These are phyloP conservation scores for Drosophila falleni DNA, from an alignment of 2,888 invertebrate genomes.

Conservation along the genomic window DNA sequence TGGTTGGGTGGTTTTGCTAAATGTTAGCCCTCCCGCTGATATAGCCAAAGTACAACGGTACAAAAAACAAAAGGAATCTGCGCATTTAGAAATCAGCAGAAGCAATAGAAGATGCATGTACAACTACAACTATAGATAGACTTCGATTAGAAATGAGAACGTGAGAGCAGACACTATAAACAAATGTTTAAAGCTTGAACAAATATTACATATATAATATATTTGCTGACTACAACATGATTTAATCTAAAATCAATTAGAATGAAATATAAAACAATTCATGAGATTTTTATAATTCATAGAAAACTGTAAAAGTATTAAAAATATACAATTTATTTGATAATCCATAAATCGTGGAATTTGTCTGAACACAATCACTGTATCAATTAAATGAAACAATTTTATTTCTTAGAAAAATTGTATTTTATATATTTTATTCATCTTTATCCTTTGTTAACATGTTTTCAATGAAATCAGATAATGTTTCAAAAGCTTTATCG, in stretches of 20 bases:
- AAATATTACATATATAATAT: neutral
- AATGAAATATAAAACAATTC: neutral
- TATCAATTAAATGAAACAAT: neutral
- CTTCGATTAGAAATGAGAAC: constrained; percentile 26
- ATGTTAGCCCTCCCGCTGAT: constrained; percentile 10
- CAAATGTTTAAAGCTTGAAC: neutral
- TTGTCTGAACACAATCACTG: neutral
- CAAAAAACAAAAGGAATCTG: constrained; percentile 40
- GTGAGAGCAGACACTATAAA: constrained; percentile 10
- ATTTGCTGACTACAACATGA: neutral
- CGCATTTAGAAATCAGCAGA: constrained; percentile 48
- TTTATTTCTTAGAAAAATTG: no score
- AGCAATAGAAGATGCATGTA: constrained; percentile 31
- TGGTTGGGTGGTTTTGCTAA: constrained; percentile 5
- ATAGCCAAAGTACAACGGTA: constrained; percentile 28
- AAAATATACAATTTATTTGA: neutral
- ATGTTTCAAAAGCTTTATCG: no score
- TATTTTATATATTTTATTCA: neutral
- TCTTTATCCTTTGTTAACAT: neutral
- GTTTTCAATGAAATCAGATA: no score
- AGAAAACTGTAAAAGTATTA: neutral
- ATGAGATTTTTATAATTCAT: no score
- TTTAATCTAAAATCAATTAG: neutral
- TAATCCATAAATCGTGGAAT: no score
- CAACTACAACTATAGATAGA: constrained; percentile 33